Evolutionary conservation across 2,797 vertebrate genomes (phyloP), one percentile per base, ranked within the genome.

Genomic region (Coracias cyanogaster): DNA sequence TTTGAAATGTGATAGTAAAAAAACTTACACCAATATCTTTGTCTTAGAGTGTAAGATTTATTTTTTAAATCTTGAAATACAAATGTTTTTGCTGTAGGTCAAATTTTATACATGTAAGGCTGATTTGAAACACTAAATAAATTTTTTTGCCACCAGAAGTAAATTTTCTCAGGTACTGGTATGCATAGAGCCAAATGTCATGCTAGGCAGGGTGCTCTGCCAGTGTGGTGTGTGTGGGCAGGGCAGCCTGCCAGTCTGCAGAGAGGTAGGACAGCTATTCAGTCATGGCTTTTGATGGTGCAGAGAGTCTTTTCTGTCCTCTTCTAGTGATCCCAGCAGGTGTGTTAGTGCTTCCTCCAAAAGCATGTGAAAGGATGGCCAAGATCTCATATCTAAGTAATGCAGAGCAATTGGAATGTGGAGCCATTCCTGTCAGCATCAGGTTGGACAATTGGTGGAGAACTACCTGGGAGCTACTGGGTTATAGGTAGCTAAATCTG

Each of bases 211-310:
- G 10, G 19, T 39, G 33, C 16, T 51, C 16, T 16, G 12, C 26
- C 45, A 31, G 12, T 31, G 9, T 55, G 31, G 29, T 77, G 8
- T 0, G 0, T 33, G 48, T 1, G 3, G 49, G 35, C 52, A 82
- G 43, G 18, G 19, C 22, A 84, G 33, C 19, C 41, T 69, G 24
- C 12, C 5, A 25, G n/a, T 52, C 22, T 37, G 28, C 45, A 41
- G 48, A 48, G 13, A 35, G 19, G 6, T 43, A 37, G 28, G 31
- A 22, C 41, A 83, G 37, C 33, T 81, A 15, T 62, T 25, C 9
- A 22, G 20, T 43, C 25, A 13, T n/a, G 20, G 37, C 20, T 86
- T 74, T 57, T 71, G 15, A 5, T 33, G 20, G 6, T n/a, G 24
- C n/a, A 18, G 24, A 20, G 25, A n/a, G 17, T 29, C 28, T 48